Conservation (phyloP, 2,113 vertebrate genomes). For the Melanerpes formicivorus region DNA sequence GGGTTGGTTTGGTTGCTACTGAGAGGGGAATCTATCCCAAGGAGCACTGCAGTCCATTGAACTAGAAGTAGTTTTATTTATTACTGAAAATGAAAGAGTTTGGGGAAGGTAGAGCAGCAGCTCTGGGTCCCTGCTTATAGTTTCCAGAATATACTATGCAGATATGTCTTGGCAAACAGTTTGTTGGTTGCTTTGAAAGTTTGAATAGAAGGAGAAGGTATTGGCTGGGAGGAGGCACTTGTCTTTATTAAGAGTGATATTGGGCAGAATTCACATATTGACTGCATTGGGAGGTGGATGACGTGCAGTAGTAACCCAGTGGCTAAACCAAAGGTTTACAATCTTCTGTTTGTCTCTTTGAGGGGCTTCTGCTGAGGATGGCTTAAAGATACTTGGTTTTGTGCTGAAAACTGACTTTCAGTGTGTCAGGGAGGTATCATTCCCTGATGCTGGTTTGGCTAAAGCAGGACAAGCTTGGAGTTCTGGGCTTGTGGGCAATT, state of each 20-base stretch:
- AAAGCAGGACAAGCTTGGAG: accelerated
- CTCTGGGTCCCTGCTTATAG: background rate
- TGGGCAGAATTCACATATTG: background rate
- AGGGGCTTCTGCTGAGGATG: background rate
- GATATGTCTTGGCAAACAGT: background rate
- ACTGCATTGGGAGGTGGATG: accelerated
- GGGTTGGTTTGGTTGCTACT: background rate
- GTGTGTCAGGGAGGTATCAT: too few relatives aligned
- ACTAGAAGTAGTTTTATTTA: background rate
- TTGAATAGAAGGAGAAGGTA: background rate
- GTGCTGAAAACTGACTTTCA: background rate
- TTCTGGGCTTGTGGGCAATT: background rate
- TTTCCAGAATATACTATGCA: background rate
- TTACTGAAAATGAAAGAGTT: background rate
- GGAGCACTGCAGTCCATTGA: background rate
- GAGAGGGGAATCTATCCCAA: background rate
- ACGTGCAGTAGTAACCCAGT: background rate
- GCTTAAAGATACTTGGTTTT: background rate
- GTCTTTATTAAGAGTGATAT: background rate
- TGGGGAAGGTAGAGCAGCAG: background rate
- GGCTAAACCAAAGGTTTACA: background rate
- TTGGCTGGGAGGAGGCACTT: background rate
- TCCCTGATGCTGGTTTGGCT: background rate
- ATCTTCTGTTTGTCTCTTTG: background rate
- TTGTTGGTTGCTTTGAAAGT: background rate